Percentiles rank a stretch among this genome's conserved stretches.
phyloP scores from a whole-genome alignment of 1,140 invertebrate genomes.

The Bombus haemorrhoidalis region DNA sequence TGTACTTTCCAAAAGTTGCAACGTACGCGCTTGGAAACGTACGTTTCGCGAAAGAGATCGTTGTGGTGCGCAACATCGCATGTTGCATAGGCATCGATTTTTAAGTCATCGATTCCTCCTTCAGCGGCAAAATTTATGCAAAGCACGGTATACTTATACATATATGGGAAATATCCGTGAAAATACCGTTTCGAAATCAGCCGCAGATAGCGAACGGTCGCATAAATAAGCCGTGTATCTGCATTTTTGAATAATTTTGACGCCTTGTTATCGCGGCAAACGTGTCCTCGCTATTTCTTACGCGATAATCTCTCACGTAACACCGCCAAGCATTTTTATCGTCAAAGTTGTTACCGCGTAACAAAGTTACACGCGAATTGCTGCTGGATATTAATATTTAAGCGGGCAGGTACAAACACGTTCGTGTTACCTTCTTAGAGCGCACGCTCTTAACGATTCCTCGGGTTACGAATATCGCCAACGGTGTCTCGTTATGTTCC shows the following conservation, averaged over 20 bases:
- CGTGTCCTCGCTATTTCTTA: background rate
- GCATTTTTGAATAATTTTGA: background rate
- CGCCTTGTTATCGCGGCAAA: background rate
- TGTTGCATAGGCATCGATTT: background rate
- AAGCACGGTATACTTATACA: too few relatives aligned
- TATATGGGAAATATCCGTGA: background rate
- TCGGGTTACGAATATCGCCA: constrained; percentile 9
- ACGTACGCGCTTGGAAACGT: background rate
- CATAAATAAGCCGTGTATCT: background rate
- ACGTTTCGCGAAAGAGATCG: background rate
- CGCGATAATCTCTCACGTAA: background rate
- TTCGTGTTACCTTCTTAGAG: background rate
- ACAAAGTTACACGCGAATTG: background rate
- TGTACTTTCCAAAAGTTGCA: too few relatives aligned
- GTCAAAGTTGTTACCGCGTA: background rate
- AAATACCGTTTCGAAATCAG: background rate
- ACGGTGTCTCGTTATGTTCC: background rate
- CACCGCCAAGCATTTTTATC: background rate
- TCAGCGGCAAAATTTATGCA: background rate
- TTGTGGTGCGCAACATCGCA: background rate
- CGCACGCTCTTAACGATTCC: too few relatives aligned
- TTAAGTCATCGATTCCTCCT: background rate
- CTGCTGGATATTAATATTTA: constrained; percentile 10
- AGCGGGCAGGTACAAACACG: background rate
- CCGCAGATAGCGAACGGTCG: background rate